Conservation (phyloP, 2,888 invertebrate species). For the Thereva nobilitata region DNA sequence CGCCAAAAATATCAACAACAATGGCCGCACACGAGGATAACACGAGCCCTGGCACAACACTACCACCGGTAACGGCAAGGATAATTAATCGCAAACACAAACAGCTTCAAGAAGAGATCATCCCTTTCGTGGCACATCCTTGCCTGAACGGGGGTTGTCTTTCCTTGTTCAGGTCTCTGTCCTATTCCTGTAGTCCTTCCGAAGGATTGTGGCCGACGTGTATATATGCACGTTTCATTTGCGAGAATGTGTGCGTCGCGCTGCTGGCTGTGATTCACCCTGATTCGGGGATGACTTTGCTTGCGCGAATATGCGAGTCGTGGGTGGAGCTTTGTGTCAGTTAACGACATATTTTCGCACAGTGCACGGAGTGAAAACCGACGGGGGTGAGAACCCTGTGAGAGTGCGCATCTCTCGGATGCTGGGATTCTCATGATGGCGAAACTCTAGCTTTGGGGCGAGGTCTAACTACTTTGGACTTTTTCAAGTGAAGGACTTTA, state of each 20-base stretch:
- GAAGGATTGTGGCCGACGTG: conserved; percentile 8
- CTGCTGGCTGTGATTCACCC: conserved; percentile 23
- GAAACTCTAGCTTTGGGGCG: conserved; percentile 36
- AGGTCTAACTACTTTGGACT: conserved; percentile 30
- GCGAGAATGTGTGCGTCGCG: conserved; percentile 24
- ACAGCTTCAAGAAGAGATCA: conserved; percentile 38
- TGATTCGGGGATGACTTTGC: conserved; percentile 20
- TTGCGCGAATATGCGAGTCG: conserved; percentile 17
- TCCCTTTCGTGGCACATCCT: conserved; percentile 40
- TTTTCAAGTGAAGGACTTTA: conserved; percentile 18
- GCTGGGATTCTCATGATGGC: conserved; percentile 34
- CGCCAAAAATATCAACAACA: conserved; percentile 26
- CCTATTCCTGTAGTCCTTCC: background rate
- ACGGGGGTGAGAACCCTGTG: conserved; percentile 8
- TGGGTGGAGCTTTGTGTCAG: conserved; percentile 38
- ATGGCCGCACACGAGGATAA: conserved; percentile 30
- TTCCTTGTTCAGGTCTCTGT: conserved; percentile 15
- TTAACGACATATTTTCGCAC: conserved; percentile 8
- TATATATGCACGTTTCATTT: conserved; percentile 6
- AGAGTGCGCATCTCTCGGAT: conserved; percentile 29
- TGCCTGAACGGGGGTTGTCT: conserved; percentile 35
- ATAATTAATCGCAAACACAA: conserved; percentile 41
- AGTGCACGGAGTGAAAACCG: conserved; percentile 1
- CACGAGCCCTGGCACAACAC: conserved; percentile 21
- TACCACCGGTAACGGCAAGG: conserved; percentile 25